Percentiles rank a stretch among this genome's conserved stretches.
Evolutionary conservation across 2,797 vertebrate genomes (phyloP).

Genomic region (Menidia menidia): DNA sequence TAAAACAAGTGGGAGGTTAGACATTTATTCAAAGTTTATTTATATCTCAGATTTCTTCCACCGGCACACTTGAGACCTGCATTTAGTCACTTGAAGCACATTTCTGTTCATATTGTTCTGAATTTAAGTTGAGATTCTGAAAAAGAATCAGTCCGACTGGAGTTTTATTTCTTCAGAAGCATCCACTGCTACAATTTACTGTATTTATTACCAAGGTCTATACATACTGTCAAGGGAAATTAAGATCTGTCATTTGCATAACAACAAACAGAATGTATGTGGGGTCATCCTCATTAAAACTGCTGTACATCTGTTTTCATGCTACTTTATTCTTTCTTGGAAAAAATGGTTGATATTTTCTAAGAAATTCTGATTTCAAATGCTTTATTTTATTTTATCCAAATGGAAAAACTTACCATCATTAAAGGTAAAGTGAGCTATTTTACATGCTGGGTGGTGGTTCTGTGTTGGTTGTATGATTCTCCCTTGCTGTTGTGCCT

Average conservation of each 20-base stretch:
- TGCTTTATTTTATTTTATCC: neutral
- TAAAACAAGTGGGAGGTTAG: neutral
- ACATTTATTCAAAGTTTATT: too few species aligned
- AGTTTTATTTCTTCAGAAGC: neutral
- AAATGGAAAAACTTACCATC: neutral
- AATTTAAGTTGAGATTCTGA: too few species aligned
- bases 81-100: neutral
- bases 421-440: constrained; percentile 4
- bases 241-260: neutral
- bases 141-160: neutral
- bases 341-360: neutral
- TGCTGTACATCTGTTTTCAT: neutral
- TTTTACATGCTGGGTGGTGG: constrained; percentile 11
- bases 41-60: neutral
- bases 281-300: neutral
- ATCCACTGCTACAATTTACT: neutral
- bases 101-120: too few species aligned
- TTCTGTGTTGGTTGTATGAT: neutral
- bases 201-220: neutral
- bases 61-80: neutral
- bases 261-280: neutral
- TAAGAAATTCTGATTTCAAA: neutral
- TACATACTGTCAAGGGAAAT: neutral
- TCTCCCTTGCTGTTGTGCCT: constrained; percentile 1
- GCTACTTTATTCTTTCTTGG: neutral